Evolutionary conservation across 2,888 invertebrate genomes (phyloP), one percentile per base, ranked within the genome.

Genomic region (Exocentrus adspersus): DNA sequence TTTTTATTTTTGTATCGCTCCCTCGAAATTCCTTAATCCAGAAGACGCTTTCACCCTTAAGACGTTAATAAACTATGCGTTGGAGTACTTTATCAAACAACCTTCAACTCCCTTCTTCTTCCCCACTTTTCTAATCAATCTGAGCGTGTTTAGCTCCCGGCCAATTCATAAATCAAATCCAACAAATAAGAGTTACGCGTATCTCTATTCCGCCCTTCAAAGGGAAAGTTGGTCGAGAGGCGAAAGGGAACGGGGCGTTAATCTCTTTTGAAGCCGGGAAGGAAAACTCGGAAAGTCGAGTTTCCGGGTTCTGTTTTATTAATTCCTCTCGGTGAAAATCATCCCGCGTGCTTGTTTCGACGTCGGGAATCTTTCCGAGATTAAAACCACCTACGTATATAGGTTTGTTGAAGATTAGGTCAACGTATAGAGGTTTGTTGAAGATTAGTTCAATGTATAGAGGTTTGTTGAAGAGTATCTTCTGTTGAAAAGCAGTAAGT

Each of bases 101-200:
- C 37, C 14, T 37, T 37, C 37, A 37, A 12, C 24, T 5, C 14
- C n/a, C n/a, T 14, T 37, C 12, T 12, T 5, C 10, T 37, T 1
- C 37, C 37, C n/a, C n/a, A 3, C 7, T 24, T 24, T 24, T 24
- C 3, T 7, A 24, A 37, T 37, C 37, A 37, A 2, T 37, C 14
- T 12, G n/a, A 9, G 37, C 1, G 2, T 14, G 37, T 3, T 37
- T 37, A 12, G 37, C 28, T 48, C 46, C 5, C 48, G 12, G 19
- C 9, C 16, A 28, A 48, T 24, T 28, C 48, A 48, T 48, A 48
- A 48, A 48, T 48, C 48, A 48, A 16, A 28, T 28, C 48, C 16
- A 28, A 28, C 48, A 48, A 28, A 48, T 28, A 24, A 17, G 24
- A 17, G 28, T 48, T 37, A 37, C 6, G 12, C 14, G n/a, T 37